Base-by-base conservation (phyloP, 2,888 invertebrate species). In the Mayetiola destructor region DNA sequence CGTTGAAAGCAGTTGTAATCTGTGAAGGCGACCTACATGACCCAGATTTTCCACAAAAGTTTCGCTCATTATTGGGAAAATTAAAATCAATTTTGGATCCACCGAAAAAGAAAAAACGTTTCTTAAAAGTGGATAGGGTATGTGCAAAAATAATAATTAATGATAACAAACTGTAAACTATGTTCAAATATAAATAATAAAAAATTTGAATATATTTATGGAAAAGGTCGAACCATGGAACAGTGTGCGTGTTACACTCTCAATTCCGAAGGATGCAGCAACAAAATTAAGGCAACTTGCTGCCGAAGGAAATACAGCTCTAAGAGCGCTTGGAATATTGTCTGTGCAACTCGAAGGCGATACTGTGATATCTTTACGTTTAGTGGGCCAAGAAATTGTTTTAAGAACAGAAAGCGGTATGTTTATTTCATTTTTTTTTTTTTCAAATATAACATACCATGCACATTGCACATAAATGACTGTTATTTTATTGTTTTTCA, bases 201-300 rank as follows among this genome's bases (percentile, higher is more conserved):
- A n/a, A n/a, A n/a, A n/a, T n/a, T n/a, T n/a, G n/a, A n/a, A n/a
- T n/a, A n/a, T n/a, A n/a, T n/a, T 2, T 53, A 2, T 18, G 6
- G 9, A 60, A 59, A n/a, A 77, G 77, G 77, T 93, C 77, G 95
- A 95, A 81, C 95, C 95, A 80, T 96, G 93, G 93, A 93, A 94
- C 78, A 91, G 93, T 66, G 95, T 96, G 67, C 85, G 92, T 75
- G 93, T 96, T 73, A 95, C 94, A 76, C 85, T 96, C 80, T 91
- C 91, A 71, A 91, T 96, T 78, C 94, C 95, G 68, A 85, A 88
- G 72, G 94, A 94, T 76, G 95, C 95, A 69, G 95, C 95, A 69
- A 79, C 86, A 67, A 84, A 91, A 64, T 78, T 96, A 68, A 82
- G 92, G 66, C 89, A 89, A 74, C 77, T 96, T 70, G 95, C 95